Conservation (phyloP, 2,888 invertebrate species). For the Sarcophaga subvicina region DNA sequence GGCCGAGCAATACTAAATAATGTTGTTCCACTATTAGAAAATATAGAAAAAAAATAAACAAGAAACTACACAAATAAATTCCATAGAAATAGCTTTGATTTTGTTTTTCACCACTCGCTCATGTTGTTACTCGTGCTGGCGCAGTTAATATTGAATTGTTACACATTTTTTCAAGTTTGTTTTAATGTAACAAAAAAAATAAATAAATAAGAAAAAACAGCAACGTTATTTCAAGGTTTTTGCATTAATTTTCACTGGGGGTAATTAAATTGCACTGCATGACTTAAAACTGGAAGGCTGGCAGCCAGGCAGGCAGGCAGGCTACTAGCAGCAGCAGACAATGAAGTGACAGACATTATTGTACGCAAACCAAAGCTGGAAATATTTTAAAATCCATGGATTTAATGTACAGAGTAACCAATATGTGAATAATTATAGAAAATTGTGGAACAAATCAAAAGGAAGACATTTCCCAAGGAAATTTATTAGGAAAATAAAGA, state of each 20-base stretch:
- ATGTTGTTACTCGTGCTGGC: background rate
- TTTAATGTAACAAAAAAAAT: background rate
- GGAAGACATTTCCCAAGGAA: conserved; percentile 2
- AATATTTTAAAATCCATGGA: background rate
- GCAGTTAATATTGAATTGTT: conserved; percentile 1
- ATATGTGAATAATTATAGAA: background rate
- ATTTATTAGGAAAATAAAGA: conserved; percentile 1
- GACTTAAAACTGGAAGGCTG: conserved; percentile 3
- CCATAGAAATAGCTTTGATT: conserved; percentile 15
- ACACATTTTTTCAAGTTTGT: background rate
- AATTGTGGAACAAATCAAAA: background rate
- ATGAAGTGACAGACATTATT: no score
- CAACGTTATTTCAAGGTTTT: conserved; percentile 49
- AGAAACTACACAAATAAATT: conserved; percentile 18
- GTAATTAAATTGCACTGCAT: conserved; percentile 45
- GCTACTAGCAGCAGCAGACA: background rate
- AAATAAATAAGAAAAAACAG: conserved; percentile 6
- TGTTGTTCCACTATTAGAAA: no score
- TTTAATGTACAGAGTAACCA: background rate
- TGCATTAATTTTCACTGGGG: conserved; percentile 43
- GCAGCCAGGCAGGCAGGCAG: background rate
- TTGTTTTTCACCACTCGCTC: background rate
- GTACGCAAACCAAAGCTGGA: no score
- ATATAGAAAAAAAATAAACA: conserved; percentile 2
- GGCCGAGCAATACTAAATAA: no score